These are phyloP conservation scores for Gisinianus flammeolus DNA, from an alignment of 2,888 invertebrate genomes.

Conservation along the genomic window DNA sequence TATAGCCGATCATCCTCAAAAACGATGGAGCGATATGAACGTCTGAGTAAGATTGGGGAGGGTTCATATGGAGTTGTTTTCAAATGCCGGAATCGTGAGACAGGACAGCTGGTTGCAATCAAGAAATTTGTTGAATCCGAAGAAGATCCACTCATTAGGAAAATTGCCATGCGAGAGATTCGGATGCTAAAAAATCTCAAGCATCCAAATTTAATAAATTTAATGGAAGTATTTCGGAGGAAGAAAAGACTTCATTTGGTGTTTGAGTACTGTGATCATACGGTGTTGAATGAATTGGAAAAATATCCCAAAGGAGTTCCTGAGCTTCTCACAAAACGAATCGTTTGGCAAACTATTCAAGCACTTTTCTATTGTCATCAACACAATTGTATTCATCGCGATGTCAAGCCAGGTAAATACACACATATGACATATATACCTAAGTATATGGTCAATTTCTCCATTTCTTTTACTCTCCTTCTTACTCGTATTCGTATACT, in stretches of 20 bases:
- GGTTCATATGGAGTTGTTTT: constrained; percentile 96
- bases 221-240: constrained; percentile 95
- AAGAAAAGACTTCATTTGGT: constrained; percentile 95
- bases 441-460: too few relatives aligned
- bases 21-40: constrained; percentile 92
- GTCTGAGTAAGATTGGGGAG: constrained; percentile 91
- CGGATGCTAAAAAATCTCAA: constrained; percentile 96
- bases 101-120: constrained; percentile 92
- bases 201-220: constrained; percentile 95
- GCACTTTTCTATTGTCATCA: constrained; percentile 97
- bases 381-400: constrained; percentile 94
- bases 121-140: constrained; percentile 97
- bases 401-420: constrained; percentile 83
- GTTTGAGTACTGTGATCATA: constrained; percentile 98
- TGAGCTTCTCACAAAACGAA: constrained; percentile 86
- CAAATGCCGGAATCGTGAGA: constrained; percentile 93
- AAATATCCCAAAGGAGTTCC: constrained; percentile 88
- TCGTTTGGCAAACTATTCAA: constrained; percentile 93
- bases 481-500: neutral
- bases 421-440: too few relatives aligned
- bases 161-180: constrained; percentile 94
- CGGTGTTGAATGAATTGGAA: constrained; percentile 94
- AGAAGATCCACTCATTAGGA: constrained; percentile 93
- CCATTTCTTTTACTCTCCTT: too few relatives aligned
- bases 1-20: constrained; percentile 58